These are phyloP conservation scores for Ichneumoninae sp. DNA, from an alignment of 2,888 invertebrate species.

Conservation along the genomic window DNA sequence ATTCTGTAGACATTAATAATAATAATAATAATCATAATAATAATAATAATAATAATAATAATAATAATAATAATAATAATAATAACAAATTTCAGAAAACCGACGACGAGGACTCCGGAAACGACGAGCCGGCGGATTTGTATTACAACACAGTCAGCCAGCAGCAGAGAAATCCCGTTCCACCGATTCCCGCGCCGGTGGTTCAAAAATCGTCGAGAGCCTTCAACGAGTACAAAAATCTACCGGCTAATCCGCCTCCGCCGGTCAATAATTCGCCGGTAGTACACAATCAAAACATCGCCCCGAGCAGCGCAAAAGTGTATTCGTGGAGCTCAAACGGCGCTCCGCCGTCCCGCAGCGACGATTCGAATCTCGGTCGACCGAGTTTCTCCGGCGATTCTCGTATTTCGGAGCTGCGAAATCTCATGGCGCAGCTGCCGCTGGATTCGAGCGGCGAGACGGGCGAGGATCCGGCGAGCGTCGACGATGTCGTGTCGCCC, in stretches of 20 bases:
- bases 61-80: too few species aligned
- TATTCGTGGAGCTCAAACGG: constrained; percentile 49
- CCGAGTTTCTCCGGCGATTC: constrained; percentile 9
- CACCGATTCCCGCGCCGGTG: constrained; percentile 73
- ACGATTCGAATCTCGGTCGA: constrained; percentile 18
- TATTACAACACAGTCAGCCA: constrained; percentile 86
- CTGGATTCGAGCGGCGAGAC: constrained; percentile 68
- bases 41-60: too few species aligned
- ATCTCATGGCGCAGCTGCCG: constrained; percentile 16
- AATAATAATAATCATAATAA: too few species aligned
- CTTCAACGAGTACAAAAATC: constrained; percentile 41
- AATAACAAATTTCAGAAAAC: constrained; percentile 86
- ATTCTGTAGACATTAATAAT: too few species aligned
- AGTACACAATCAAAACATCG: constrained; percentile 64
- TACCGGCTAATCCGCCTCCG: constrained; percentile 12
- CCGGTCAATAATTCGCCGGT: constrained; percentile 1
- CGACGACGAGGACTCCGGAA: constrained; percentile 97
- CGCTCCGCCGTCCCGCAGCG: constrained; percentile 17
- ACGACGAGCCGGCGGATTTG: constrained; percentile 94
- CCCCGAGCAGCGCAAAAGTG: constrained; percentile 42
- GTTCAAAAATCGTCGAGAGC: constrained; percentile 34
- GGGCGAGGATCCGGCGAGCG: constrained; percentile 71
- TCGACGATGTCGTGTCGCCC: constrained; percentile 59
- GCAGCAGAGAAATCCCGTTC: constrained; percentile 73
- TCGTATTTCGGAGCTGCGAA: constrained; percentile 1